These are phyloP conservation scores for Dunckerocampus dactyliophorus DNA, from an alignment of 2,113 vertebrate genomes.

Conservation along the genomic window DNA sequence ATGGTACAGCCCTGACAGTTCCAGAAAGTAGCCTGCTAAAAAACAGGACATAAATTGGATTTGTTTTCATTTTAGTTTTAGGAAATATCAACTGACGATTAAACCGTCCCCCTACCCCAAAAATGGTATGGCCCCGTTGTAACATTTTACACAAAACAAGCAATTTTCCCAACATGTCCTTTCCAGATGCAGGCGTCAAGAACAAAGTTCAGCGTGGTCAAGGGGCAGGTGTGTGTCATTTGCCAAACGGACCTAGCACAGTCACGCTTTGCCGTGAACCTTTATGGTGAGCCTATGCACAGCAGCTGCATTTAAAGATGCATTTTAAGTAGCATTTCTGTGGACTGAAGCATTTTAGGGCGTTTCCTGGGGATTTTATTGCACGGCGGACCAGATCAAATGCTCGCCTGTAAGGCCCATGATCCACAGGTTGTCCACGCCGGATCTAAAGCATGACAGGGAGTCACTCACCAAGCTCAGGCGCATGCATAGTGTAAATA, in stretches of 20 bases:
- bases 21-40: no score
- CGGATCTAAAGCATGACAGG: not conserved
- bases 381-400: not conserved
- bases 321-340: not conserved
- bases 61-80: no score
- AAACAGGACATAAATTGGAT: no score
- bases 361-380: not conserved
- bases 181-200: constrained; percentile 54
- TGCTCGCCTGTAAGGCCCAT: constrained; percentile 18
- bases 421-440: constrained; percentile 17
- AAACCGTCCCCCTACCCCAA: no score
- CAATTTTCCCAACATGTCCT: not conserved
- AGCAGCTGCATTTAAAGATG: constrained; percentile 29
- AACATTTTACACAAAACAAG: no score
- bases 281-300: constrained; percentile 57
- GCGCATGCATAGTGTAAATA: constrained; percentile 49
- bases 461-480: constrained; percentile 18
- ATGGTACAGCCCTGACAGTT: no score
- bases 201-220: constrained; percentile 49
- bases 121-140: no score
- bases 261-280: constrained; percentile 49
- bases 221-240: constrained; percentile 41
- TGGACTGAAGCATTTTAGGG: not conserved
- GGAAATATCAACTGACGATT: no score
- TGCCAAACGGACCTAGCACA: constrained; percentile 49